Percentiles rank a stretch among this genome's conserved stretches.
These are phyloP conservation scores for Drosophila virilis DNA, from an alignment of 1,140 invertebrate genomes.

Conservation along the genomic window DNA sequence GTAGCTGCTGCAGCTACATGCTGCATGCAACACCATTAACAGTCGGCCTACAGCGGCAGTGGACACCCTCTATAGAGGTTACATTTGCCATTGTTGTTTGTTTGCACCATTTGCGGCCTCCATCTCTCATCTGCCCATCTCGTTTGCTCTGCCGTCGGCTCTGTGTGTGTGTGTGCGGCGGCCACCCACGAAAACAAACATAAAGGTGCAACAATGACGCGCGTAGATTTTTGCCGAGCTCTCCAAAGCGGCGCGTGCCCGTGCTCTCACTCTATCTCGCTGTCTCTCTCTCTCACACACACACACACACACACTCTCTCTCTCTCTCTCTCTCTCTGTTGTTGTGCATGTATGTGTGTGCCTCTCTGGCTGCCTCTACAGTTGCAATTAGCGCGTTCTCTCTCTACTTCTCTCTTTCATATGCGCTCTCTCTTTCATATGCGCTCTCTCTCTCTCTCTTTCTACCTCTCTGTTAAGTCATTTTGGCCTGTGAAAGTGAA, in stretches of 20 bases:
- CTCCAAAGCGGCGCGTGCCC: conserved; percentile 34
- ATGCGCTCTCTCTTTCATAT: neutral
- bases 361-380: conserved; percentile 13
- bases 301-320: neutral
- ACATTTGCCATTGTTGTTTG: conserved; percentile 79
- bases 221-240: conserved; percentile 62
- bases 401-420: conserved; percentile 17
- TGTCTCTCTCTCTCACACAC: conserved; percentile 16
- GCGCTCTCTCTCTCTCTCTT: neutral
- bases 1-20: conserved; percentile 3
- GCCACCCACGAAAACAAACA: conserved; percentile 82
- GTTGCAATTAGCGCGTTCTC: conserved; percentile 39
- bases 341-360: neutral
- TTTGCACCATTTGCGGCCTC: conserved; percentile 66
- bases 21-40: conserved; percentile 29
- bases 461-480: conserved; percentile 56
- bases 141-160: conserved; percentile 5
- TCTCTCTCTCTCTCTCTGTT: conserved; percentile 22
- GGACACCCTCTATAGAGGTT: conserved; percentile 76
- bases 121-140: conserved; percentile 26
- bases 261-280: conserved; percentile 15
- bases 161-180: neutral
- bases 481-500: conserved; percentile 72
- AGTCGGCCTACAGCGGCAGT: conserved; percentile 6
- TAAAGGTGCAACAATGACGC: conserved; percentile 82